Evolutionary conservation across 1,140 invertebrate species (phyloP).

Genomic region (Zeugodacus cucurbitae): DNA sequence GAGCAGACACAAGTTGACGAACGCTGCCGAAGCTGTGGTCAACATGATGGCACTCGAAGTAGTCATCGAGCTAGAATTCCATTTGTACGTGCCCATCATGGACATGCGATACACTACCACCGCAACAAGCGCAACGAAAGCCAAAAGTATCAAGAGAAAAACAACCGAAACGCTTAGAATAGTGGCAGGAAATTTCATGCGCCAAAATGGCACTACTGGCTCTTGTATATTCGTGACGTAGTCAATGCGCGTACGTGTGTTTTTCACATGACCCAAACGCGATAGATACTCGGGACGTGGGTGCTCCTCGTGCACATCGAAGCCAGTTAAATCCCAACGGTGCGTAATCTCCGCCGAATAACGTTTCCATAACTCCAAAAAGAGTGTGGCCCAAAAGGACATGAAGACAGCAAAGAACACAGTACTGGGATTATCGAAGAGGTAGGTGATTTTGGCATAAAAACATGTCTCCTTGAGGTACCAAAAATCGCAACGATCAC

Average conservation of each 20-base stretch:
- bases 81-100: conserved; percentile 77
- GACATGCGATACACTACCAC: conserved; percentile 94
- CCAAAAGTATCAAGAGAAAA: conserved; percentile 80
- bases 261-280: conserved; percentile 78
- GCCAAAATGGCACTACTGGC: conserved; percentile 89
- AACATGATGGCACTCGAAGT: conserved; percentile 82
- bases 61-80: conserved; percentile 72
- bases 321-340: conserved; percentile 89
- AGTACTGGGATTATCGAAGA: conserved; percentile 95
- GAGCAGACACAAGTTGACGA: conserved; percentile 88
- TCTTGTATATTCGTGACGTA: conserved; percentile 81
- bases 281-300: conserved; percentile 85
- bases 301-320: conserved; percentile 88
- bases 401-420: conserved; percentile 96
- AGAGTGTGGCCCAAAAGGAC: conserved; percentile 93
- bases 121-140: conserved; percentile 86
- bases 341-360: conserved; percentile 92
- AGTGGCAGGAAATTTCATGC: conserved; percentile 83
- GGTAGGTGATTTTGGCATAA: conserved; percentile 87
- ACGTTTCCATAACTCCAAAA: conserved; percentile 95
- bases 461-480: conserved; percentile 86
- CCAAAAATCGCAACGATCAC: conserved; percentile 92
- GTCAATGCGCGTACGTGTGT: conserved; percentile 69
- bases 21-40: conserved; percentile 85
- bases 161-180: conserved; percentile 88